These are phyloP conservation scores for Nixonia krombeini DNA, from an alignment of 1,140 invertebrate genomes.

Conservation along the genomic window DNA sequence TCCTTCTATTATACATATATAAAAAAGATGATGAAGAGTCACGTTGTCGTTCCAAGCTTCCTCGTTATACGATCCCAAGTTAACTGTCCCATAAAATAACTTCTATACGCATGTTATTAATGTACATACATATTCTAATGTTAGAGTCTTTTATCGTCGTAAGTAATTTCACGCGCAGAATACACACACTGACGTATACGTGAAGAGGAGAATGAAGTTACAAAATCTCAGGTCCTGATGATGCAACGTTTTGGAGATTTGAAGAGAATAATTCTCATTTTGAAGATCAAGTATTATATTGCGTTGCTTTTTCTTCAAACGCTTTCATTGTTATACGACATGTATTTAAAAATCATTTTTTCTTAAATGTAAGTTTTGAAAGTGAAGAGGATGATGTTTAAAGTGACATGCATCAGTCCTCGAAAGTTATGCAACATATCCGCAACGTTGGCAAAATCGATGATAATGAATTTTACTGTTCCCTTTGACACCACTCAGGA, in stretches of 20 bases:
- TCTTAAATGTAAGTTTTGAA: neutral
- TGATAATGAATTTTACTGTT: conserved; percentile 22
- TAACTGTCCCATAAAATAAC: conserved; percentile 58
- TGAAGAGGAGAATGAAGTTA: conserved; percentile 26
- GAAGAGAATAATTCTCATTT: conserved; percentile 26
- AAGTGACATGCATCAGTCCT: conserved; percentile 21
- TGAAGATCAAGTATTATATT: conserved; percentile 5
- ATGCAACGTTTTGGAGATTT: conserved; percentile 25
- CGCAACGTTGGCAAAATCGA: conserved; percentile 40
- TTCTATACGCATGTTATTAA: conserved; percentile 67
- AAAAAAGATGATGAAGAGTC: conserved; percentile 33
- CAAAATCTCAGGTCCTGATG: conserved; percentile 38
- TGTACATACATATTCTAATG: conserved; percentile 68
- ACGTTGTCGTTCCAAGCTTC: conserved; percentile 60
- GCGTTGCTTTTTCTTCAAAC: no score
- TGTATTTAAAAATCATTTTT: no score
- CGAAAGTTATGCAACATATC: conserved; percentile 33
- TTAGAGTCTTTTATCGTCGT: conserved; percentile 67
- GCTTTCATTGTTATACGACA: no score
- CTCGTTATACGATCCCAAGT: conserved; percentile 49
- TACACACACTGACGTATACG: conserved; percentile 41
- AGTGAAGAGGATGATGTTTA: conserved; percentile 6
- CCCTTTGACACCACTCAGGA: conserved; percentile 15
- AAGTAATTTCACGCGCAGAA: conserved; percentile 59
- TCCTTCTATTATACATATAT: conserved; percentile 41